Base-by-base conservation (phyloP, 2,113 vertebrate genomes). In the Ceyx cyanopectus region DNA sequence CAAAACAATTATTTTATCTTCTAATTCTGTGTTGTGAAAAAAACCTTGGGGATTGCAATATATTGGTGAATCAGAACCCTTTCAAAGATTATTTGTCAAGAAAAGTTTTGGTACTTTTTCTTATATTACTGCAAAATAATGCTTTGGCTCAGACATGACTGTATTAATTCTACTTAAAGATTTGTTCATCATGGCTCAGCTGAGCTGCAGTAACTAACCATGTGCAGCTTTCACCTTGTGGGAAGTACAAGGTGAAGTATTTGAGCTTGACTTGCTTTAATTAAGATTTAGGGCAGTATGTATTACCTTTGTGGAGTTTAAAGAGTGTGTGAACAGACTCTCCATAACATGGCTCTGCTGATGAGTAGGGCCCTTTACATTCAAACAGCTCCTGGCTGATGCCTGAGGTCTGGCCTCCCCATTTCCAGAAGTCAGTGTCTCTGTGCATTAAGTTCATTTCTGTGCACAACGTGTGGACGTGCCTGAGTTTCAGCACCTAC, bases 151-250 rank as follows among this genome's bases (percentile, higher is more conserved):
- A 27, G 57, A 46, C 27, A 56, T 24, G 29, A 57, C 6, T 3
- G 3, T 26, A 19, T 69, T 93, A 94, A 87, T 96, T 95, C 81
- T 89, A 54, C 67, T 77, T 76, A 56, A 89, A 89, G 89, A 76
- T 73, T 82, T 82, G 41, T 92, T 95, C 92, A 62, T 73, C 63
- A 50, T 0, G 3, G 60, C 78, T 87, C 89, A 77, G 41, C 81
- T 87, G 85, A 89, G 67, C 66, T 66, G 50, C 54, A 37, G 50
- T 80, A 76, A 57, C 78, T 63, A 73, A 18, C 21, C 4, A 27
- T 2, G 11, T 43, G 63, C 34, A 58, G 9, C 51, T 72, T 57
- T 34, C 54, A 76, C 84, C 66, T 45, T 76, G 14, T 66, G 32
- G 66, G 53, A 41, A 87, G 32, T 58, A 29, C 0, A 7, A 85